A percentile compares a stretch with the other conserved stretches of the same genome.
phyloP scores from a whole-genome alignment of 2,888 invertebrate genomes.

The Synanthedon vespiformis region DNA sequence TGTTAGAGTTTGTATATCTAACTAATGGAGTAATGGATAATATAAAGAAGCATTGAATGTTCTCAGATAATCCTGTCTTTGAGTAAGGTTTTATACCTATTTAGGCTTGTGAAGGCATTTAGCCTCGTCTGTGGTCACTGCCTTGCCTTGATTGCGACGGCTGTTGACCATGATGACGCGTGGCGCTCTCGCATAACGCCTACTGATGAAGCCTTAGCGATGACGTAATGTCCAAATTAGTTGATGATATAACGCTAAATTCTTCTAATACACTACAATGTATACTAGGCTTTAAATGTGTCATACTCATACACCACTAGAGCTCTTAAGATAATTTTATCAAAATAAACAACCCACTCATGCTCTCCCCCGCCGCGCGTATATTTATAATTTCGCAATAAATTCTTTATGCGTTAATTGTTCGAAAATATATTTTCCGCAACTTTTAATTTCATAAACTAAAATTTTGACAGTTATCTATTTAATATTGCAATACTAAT shows the following conservation, averaged over 20 bases:
- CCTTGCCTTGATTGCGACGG: conserved; percentile 11
- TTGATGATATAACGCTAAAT: conserved; percentile 4
- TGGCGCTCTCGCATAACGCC: conserved; percentile 13
- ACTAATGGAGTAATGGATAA: no score
- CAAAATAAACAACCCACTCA: background rate
- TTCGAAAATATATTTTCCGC: no score
- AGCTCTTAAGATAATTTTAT: background rate
- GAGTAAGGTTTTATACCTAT: no score
- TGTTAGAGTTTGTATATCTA: no score
- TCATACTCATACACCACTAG: background rate
- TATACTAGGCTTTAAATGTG: conserved; percentile 1
- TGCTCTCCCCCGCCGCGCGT: background rate
- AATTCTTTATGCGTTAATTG: no score
- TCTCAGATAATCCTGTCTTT: no score
- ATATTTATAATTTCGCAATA: background rate
- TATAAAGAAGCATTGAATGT: no score
- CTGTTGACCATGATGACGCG: conserved; percentile 33
- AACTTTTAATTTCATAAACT: no score
- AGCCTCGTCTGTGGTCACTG: conserved; percentile 17
- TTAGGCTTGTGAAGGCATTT: conserved; percentile 7
- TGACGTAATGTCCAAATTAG: conserved; percentile 9
- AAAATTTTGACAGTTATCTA: no score
- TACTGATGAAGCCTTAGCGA: conserved; percentile 9
- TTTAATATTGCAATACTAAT: no score
- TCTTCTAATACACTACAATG: background rate